Base-by-base conservation (phyloP, 2,113 vertebrate genomes). In the Osmerus mordax region DNA sequence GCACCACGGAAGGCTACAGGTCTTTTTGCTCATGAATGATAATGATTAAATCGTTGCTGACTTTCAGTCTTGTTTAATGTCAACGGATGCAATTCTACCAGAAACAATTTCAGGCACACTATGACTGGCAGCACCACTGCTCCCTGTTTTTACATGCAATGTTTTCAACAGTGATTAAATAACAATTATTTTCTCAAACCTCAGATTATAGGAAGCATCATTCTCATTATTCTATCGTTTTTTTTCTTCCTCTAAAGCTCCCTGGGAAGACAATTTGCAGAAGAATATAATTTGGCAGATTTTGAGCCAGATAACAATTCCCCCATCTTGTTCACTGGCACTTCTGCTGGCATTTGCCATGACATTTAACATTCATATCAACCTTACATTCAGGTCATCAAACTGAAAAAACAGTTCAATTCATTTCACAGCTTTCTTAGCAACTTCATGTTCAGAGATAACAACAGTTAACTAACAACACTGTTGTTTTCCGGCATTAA, bases 11-110 rank as follows among this genome's bases (percentile, higher is more conserved):
- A 0, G 61, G 78, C 61, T 83, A 77, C 77, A 80, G 78, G 75
- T 69, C 76, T 53, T 81, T 73, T 80, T 16, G 65, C 83, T 84
- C 77, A 80, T 87, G 84, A 87, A 89, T 85, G 81, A 81, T 86
- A 88, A 89, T 83, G 81, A 80, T 74, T 59, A 70, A 82, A 89
- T 86, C 58, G 76, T 82, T 81, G 71, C 70, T 83, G 75, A 56
- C 76, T 77, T 47, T 15, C 68, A 53, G 76, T 21, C 67, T 76
- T 66, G 36, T 56, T 81, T 83, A 83, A 82, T 85, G 86, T 82
- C 83, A 87, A 80, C 75, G 72, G 36, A 29, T 51, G 67, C 25
- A 73, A 56, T 76, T 64, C 62, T 29, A 64, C 16, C 41, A 7
- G 62, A 28, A 41, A n/a, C 25, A 64, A 36, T 64, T 29, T 29